A percentile compares a stretch with the other conserved stretches of the same genome.
phyloP scores from a whole-genome alignment of 1,140 invertebrate genomes.

The Manduca sexta region DNA sequence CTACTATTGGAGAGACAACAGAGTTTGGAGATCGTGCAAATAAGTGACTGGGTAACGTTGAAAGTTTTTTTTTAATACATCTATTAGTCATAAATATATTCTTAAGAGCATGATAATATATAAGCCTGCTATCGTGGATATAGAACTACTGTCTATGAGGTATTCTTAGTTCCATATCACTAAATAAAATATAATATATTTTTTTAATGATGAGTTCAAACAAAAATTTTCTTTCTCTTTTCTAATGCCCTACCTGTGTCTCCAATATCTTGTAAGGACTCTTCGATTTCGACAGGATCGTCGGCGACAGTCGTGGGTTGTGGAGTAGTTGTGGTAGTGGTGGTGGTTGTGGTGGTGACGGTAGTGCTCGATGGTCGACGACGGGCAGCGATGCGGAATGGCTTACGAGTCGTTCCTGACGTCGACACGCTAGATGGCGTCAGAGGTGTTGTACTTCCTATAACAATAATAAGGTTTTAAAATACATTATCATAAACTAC shows the following conservation, averaged over 20 bases:
- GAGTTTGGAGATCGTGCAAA: too few relatives aligned
- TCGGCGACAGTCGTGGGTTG: constrained; percentile 19
- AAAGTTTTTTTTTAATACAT: too few relatives aligned
- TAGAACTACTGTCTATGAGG: too few relatives aligned
- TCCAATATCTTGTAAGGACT: constrained; percentile 50
- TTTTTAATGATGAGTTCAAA: too few relatives aligned
- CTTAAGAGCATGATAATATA: too few relatives aligned
- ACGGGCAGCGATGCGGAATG: constrained; percentile 44
- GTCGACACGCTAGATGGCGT: constrained; percentile 11
- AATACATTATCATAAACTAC: too few relatives aligned
- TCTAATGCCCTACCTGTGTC: constrained; percentile 36
- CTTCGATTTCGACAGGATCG: constrained; percentile 26
- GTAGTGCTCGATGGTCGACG: constrained; percentile 29
- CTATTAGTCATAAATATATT: too few relatives aligned
- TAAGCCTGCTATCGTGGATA: too few relatives aligned
- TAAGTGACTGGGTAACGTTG: too few relatives aligned
- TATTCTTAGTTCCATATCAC: too few relatives aligned
- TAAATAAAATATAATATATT: too few relatives aligned
- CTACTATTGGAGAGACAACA: too few relatives aligned
- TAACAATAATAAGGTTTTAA: not conserved
- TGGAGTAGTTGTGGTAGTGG: constrained; percentile 29
- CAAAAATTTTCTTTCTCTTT: not conserved
- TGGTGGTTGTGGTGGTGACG: constrained; percentile 20
- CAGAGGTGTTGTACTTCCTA: constrained; percentile 13
- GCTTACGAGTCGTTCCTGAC: constrained; percentile 25